Evolutionary conservation across 2,797 vertebrate genomes (phyloP).

Genomic region (Petrocephalus sullivani): DNA sequence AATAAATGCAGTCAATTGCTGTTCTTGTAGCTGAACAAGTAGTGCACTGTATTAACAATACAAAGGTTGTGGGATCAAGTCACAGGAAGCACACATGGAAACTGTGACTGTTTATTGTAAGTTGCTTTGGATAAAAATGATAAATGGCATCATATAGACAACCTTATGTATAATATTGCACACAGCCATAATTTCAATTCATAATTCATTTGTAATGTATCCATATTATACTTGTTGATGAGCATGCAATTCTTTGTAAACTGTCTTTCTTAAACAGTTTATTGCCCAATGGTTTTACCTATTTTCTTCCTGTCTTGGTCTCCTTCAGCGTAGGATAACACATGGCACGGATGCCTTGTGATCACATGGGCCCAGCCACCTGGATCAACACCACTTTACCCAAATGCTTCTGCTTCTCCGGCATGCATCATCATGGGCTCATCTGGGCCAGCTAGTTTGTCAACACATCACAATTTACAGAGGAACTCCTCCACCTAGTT

Average conservation of each 20-base stretch:
- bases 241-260: background rate
- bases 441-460: background rate
- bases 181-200: background rate
- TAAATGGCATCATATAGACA: background rate
- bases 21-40: background rate
- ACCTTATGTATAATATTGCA: background rate
- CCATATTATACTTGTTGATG: background rate
- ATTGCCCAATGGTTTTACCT: background rate
- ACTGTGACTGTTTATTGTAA: background rate
- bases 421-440: conserved; percentile 21
- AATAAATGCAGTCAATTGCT: background rate
- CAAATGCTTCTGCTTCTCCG: conserved; percentile 45
- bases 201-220: background rate
- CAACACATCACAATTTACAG: background rate
- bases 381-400: conserved; percentile 72
- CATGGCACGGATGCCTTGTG: background rate
- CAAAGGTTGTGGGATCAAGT: background rate
- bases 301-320: conserved; percentile 47
- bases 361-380: conserved; percentile 45
- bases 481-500: background rate
- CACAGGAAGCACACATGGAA: background rate
- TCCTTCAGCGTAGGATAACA: conserved; percentile 62
- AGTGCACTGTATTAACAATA: background rate
- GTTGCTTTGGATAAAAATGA: background rate
- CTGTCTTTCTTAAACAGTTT: background rate